phyloP scores from a whole-genome alignment of 2,113 vertebrate species.

The Malaclemys terrapin region DNA sequence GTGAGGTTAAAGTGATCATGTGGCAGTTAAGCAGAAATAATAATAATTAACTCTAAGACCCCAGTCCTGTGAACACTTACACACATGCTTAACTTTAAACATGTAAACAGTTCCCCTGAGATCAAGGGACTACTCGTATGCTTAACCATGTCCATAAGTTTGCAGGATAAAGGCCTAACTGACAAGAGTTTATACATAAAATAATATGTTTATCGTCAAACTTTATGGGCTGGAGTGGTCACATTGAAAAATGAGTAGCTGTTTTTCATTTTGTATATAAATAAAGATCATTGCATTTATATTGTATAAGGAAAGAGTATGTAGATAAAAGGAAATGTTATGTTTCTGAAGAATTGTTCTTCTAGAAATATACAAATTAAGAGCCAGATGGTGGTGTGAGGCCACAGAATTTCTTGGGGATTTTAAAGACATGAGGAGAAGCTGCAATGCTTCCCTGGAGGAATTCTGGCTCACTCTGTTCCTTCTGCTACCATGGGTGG shows the following conservation, averaged over 20 bases:
- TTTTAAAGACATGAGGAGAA: not conserved
- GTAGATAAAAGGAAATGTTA: not conserved
- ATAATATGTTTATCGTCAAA: fast-evolving
- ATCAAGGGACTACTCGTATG: fast-evolving
- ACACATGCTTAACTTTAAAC: not conserved
- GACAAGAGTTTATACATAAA: not conserved
- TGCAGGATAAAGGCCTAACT: fast-evolving
- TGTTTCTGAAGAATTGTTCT: not conserved
- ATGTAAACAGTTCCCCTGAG: not conserved
- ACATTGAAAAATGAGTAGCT: not conserved
- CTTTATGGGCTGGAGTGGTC: not conserved
- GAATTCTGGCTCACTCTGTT: fast-evolving
- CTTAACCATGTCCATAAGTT: not conserved
- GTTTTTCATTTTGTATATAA: not conserved
- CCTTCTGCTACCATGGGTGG: not conserved
- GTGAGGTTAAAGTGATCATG: not conserved
- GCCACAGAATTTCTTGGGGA: not conserved
- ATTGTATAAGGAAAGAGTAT: fast-evolving
- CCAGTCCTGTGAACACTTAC: not conserved
- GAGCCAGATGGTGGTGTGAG: not conserved
- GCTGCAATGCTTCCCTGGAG: fast-evolving
- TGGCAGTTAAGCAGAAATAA: not conserved
- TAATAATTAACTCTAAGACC: fast-evolving
- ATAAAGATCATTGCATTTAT: not conserved
- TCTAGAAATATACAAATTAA: not conserved